Evolutionary conservation across 2,888 invertebrate genomes (phyloP), one percentile per base, ranked within the genome.

Genomic region (Tigriopus californicus): DNA sequence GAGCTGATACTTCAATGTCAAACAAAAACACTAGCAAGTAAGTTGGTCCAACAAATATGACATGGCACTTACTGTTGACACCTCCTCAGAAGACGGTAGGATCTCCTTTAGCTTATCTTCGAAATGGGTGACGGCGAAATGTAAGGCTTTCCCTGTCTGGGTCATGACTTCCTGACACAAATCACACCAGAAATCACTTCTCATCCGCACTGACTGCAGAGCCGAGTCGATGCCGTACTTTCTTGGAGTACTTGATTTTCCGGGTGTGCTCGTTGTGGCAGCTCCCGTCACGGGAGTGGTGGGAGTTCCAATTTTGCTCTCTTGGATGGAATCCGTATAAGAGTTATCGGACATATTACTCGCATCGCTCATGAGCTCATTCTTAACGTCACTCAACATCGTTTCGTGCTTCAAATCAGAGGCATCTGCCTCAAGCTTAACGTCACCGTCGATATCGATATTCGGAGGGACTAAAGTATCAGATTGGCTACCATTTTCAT

Each of bases 111-210:
- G 25, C 41, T 51, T 51, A 13, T 41, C 52, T 51, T 59, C 41
- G 41, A 59, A 59, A 42, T 59, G 59, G 5, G 41, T 20, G n/a
- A 42, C 15, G 2, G 59, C 51, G 25, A 18, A 59, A 33, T 59
- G 59, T 3, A 53, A 15, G 22, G 44, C 15, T 41, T 59, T 49
- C 8, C 20, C 15, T 11, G 22, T 33, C n/a, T 15, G n/a, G 22
- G 11, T 59, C 15, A 59, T 41, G 1, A 25, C 52, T 12, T 41
- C 15, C 40, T 59, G 59, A 41, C 59, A 59, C 4, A 59, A 42
- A 13, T 59, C 52, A 24, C 59, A 59, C 49, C 42, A 59, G n/a
- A 49, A 59, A n/a, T 59, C 52, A 8, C 15, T 13, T 18, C 33
- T 15, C 20, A 13, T 49, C 18, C 18, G 3, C 46, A 18, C 6